These are phyloP conservation scores for Girardia tigrina DNA, from an alignment of 2,888 invertebrate genomes.

Conservation along the genomic window DNA sequence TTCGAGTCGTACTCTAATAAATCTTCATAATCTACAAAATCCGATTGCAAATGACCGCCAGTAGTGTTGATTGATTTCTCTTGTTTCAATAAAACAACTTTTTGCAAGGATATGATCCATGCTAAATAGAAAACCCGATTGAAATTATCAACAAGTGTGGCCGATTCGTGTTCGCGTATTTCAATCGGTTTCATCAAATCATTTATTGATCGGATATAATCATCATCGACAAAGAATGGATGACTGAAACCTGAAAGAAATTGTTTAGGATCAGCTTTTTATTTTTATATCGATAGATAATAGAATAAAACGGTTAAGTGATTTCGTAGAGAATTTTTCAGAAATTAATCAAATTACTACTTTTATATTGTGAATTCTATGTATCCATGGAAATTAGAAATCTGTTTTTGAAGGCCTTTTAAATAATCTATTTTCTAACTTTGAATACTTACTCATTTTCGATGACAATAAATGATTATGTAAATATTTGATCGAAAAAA, in stretches of 20 bases:
- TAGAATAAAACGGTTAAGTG: no score
- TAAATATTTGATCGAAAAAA: no score
- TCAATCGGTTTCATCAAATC: neutral
- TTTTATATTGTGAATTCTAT: no score
- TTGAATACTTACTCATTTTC: no score
- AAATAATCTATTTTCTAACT: no score
- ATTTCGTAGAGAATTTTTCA: no score
- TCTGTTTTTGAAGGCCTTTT: no score
- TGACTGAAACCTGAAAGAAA: neutral
- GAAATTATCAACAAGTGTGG: neutral
- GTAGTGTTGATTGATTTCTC: neutral
- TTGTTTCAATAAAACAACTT: neutral
- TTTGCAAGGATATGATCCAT: neutral
- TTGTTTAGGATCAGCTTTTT: no score
- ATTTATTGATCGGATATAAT: neutral
- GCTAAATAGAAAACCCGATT: neutral
- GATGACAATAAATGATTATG: no score
- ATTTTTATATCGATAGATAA: no score
- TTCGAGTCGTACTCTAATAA: neutral
- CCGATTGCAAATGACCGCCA: neutral
- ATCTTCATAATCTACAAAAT: constrained; percentile 4
- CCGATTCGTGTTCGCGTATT: neutral
- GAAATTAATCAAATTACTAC: no score
- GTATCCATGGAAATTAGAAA: no score
- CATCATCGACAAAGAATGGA: neutral